Conservation (phyloP, 2,888 invertebrate genomes). For the Lobophora halterata region DNA sequence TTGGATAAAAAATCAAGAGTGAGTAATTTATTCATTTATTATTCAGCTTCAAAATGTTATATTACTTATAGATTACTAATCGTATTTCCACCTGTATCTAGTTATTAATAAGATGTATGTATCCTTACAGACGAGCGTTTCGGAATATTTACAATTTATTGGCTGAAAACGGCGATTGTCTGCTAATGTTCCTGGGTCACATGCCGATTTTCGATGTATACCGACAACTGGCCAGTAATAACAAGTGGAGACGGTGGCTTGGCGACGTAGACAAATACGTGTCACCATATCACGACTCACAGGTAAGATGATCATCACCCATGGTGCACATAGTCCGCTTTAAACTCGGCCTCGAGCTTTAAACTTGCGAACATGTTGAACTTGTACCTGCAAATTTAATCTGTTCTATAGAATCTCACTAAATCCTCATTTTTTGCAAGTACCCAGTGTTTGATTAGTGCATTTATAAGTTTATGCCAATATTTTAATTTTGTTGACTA, state of each 20-base stretch:
- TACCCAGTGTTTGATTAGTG: no score
- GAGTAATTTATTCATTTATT: slow-evolving; percentile 41
- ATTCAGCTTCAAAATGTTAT: not conserved
- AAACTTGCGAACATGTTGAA: no score
- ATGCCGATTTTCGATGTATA: slow-evolving; percentile 87
- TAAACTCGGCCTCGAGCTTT: no score
- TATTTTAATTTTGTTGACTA: not conserved
- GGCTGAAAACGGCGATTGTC: slow-evolving; percentile 84
- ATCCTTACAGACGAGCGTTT: slow-evolving; percentile 62
- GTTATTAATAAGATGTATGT: not conserved
- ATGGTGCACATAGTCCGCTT: no score
- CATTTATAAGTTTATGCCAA: no score
- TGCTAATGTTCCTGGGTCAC: slow-evolving; percentile 85
- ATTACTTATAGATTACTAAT: slow-evolving; percentile 48
- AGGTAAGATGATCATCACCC: no score
- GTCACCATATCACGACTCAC: slow-evolving; percentile 84
- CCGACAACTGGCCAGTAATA: slow-evolving; percentile 73
- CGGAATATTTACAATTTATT: slow-evolving; percentile 82
- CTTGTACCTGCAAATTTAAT: no score
- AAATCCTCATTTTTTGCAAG: no score
- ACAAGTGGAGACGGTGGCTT: slow-evolving; percentile 84
- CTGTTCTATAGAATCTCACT: no score
- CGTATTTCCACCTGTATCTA: not conserved
- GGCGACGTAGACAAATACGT: slow-evolving; percentile 83
- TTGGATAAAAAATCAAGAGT: slow-evolving; percentile 89